Evolutionary conservation across 2,113 vertebrate genomes (phyloP).

Genomic region (Leptosomus discolor): DNA sequence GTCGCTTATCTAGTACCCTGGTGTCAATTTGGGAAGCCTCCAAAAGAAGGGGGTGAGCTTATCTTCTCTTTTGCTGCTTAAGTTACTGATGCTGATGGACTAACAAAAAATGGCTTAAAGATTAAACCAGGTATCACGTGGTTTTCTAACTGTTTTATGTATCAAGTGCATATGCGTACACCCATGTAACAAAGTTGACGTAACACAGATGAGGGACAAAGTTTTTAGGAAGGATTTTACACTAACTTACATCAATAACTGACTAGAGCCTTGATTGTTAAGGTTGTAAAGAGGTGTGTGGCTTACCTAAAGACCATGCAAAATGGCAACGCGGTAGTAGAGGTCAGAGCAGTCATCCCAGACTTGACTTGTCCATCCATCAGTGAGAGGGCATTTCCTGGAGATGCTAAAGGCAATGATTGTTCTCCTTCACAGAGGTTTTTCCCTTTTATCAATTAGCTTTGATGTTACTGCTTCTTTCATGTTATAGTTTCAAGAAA

Average conservation of each 20-base stretch:
- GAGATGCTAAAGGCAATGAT: not conserved
- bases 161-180: not conserved
- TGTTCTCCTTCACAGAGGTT: not conserved
- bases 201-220: not conserved
- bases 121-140: not conserved
- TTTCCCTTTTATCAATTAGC: not conserved
- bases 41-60: slow-evolving; percentile 80
- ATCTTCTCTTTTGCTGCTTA: not conserved
- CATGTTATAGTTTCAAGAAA: not conserved
- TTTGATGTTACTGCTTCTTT: not conserved
- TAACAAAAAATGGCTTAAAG: not conserved
- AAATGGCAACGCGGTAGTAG: accelerated
- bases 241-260: not conserved
- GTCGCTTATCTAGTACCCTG: slow-evolving; percentile 89
- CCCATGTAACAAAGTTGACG: not conserved
- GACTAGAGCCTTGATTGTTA: not conserved
- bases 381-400: not conserved
- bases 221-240: not conserved
- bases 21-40: slow-evolving; percentile 81
- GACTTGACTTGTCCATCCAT: not conserved
- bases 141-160: not conserved
- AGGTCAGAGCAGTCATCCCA: not conserved
- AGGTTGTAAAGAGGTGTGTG: not conserved
- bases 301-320: not conserved
- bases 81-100: not conserved